Evolutionary conservation across 2,113 vertebrate species (phyloP).

Genomic region (Dicerorhinus sumatrensis): DNA sequence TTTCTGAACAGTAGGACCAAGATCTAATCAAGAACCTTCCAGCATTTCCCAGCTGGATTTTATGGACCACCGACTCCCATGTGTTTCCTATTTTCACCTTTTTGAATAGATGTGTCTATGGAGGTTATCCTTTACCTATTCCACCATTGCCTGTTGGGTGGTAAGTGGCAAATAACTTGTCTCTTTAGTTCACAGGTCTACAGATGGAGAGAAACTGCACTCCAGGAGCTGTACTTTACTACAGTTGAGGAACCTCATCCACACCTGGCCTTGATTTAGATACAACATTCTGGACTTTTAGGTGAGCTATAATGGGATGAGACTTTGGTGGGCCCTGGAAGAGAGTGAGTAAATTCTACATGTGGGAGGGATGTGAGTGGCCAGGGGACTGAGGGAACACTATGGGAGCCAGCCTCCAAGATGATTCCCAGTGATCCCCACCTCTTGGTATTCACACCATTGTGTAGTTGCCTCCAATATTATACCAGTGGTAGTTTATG

Average conservation of each 20-base stretch:
- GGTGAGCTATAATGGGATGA: neutral
- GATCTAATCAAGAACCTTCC: neutral
- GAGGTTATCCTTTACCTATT: neutral
- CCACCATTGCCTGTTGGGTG: neutral
- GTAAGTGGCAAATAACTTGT: neutral
- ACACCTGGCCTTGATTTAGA: neutral
- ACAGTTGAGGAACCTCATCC: neutral
- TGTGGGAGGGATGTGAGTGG: neutral
- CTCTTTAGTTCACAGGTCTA: neutral
- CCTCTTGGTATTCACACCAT: neutral
- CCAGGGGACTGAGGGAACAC: neutral
- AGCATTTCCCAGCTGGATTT: neutral
- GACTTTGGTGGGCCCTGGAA: neutral
- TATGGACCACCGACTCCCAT: neutral
- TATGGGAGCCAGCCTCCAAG: neutral
- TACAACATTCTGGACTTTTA: neutral
- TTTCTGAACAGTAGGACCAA: neutral
- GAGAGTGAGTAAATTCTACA: too few relatives aligned
- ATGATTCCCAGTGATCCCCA: neutral
- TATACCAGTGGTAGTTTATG: neutral
- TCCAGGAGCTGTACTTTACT: neutral
- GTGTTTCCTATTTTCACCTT: neutral
- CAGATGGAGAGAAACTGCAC: neutral
- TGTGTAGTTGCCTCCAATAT: neutral
- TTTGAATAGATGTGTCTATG: neutral